phyloP scores from a whole-genome alignment of 1,140 invertebrate species.

The Halesus radiatus region DNA sequence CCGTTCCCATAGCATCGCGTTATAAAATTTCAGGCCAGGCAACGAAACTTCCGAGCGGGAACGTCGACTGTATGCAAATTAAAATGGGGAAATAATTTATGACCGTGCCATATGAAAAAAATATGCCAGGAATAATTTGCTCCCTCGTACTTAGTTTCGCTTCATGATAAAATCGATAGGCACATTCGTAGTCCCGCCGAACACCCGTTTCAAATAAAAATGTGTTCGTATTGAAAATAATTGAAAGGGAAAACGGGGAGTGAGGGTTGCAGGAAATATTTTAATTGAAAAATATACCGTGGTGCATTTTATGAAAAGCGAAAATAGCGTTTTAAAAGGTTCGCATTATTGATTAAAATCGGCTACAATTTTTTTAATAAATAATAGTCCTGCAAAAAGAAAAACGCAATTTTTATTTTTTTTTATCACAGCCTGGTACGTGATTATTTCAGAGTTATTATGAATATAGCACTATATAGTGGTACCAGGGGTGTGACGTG shows the following conservation, averaged over 20 bases:
- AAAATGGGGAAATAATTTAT: constrained; percentile 58
- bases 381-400: no score
- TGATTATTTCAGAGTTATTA: no score
- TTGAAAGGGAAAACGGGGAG: constrained; percentile 7
- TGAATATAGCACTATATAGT: no score
- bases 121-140: constrained; percentile 53
- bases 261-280: not conserved
- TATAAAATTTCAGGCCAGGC: constrained; percentile 31
- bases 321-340: no score
- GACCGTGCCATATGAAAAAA: constrained; percentile 51
- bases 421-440: no score
- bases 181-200: constrained; percentile 3
- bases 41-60: constrained; percentile 38
- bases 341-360: no score
- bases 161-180: constrained; percentile 30
- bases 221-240: not conserved
- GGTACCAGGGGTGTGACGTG: no score
- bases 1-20: not conserved
- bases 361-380: no score
- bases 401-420: no score
- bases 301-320: no score
- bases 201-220: constrained; percentile 10
- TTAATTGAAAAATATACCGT: no score
- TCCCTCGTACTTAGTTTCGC: constrained; percentile 30
- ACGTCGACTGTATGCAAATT: constrained; percentile 55